Percentiles rank a stretch among this genome's conserved stretches.
Conservation (phyloP, 2,113 vertebrate genomes). For the Riparia riparia region DNA sequence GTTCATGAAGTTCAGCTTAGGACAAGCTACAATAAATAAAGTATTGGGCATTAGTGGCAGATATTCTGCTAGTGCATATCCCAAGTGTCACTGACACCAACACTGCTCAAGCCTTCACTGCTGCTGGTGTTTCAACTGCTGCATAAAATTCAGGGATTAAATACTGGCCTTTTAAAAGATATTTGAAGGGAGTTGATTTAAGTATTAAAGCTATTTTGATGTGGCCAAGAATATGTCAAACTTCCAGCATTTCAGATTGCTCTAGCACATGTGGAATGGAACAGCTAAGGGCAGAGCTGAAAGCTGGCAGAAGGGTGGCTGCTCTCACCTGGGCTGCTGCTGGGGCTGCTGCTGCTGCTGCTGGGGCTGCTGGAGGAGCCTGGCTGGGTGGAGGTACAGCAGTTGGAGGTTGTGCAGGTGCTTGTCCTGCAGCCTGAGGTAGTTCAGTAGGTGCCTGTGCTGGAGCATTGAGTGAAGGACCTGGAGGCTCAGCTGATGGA, state of each 20-base stretch:
- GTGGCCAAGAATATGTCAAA: background rate
- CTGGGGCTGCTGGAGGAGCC: constrained; percentile 71
- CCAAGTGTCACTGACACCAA: background rate
- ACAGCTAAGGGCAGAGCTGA: background rate
- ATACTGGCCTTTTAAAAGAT: background rate
- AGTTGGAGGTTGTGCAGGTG: constrained; percentile 79
- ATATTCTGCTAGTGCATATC: background rate
- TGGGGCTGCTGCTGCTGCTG: background rate
- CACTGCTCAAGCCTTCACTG: background rate
- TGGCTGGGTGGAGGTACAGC: constrained; percentile 75
- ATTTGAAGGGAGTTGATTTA: background rate
- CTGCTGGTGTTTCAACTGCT: background rate
- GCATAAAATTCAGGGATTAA: background rate
- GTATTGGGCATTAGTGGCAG: background rate
- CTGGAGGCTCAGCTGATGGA: constrained; percentile 81
- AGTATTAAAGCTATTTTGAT: background rate
- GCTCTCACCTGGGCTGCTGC: constrained; percentile 74
- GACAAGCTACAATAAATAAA: background rate
- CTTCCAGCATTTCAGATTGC: background rate
- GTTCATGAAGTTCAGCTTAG: background rate
- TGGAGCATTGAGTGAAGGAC: constrained; percentile 81
- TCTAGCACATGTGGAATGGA: background rate
- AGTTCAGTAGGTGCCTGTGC: constrained; percentile 83
- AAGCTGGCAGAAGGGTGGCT: background rate
- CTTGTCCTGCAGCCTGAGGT: constrained; percentile 88